phyloP scores from a whole-genome alignment of 2,797 vertebrate species.

The Thunnus albacares region DNA sequence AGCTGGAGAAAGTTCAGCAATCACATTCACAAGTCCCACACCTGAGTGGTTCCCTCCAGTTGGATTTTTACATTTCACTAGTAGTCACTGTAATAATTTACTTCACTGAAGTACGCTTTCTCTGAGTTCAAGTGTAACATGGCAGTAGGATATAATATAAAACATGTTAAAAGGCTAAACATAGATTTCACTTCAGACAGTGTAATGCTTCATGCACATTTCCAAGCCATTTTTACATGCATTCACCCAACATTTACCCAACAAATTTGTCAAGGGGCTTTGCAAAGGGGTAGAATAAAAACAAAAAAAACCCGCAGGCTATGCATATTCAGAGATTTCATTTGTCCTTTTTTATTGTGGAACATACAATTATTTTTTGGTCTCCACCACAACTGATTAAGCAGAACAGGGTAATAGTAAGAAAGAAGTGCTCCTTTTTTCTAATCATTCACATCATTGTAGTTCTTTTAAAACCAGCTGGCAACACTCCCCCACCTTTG shows the following conservation, averaged over 20 bases:
- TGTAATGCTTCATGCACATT: not conserved
- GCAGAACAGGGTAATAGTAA: constrained; percentile 71
- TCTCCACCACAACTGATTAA: constrained; percentile 75
- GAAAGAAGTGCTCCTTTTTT: constrained; percentile 58
- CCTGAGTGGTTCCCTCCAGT: not conserved
- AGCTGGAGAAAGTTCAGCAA: not conserved
- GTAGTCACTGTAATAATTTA: not conserved
- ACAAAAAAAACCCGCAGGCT: constrained; percentile 51
- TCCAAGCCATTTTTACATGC: not conserved
- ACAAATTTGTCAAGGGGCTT: not conserved
- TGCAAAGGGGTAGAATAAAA: constrained; percentile 9
- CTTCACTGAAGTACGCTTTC: not conserved
- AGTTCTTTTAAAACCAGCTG: constrained; percentile 94
- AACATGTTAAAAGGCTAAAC: not conserved
- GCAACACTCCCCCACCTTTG: constrained; percentile 96
- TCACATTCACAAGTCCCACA: not conserved
- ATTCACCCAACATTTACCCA: not conserved
- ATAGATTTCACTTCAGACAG: not conserved
- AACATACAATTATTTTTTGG: constrained; percentile 79
- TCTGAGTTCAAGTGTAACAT: not conserved
- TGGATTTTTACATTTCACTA: not conserved
- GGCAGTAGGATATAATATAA: not conserved
- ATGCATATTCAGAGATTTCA: constrained; percentile 50
- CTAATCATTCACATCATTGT: constrained; percentile 78
- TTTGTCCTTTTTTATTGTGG: constrained; percentile 82